Evolutionary conservation across 2,888 invertebrate genomes (phyloP).

Genomic region (Leptinotarsa juncta): DNA sequence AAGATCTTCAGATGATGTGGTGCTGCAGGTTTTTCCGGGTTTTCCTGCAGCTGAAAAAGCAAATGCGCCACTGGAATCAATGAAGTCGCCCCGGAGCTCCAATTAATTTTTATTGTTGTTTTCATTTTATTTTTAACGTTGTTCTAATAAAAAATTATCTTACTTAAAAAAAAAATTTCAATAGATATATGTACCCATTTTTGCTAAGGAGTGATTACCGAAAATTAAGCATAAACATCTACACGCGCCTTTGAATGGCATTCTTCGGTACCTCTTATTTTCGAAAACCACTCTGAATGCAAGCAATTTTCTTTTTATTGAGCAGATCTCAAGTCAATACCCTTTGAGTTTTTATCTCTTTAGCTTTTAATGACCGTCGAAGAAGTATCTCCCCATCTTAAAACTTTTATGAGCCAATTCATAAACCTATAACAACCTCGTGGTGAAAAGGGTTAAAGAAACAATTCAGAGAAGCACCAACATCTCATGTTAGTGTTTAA

Average conservation of each 20-base stretch:
- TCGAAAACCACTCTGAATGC: conserved; percentile 2
- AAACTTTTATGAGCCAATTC: conserved; percentile 38
- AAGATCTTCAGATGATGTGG: no score
- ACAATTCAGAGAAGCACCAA: conserved; percentile 31
- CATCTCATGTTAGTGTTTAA: conserved; percentile 57
- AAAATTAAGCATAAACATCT: neutral
- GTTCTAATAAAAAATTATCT: no score
- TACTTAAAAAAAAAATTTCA: no score
- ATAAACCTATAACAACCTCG: conserved; percentile 39
- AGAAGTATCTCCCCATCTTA: conserved; percentile 23
- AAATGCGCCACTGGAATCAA: no score
- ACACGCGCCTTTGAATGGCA: neutral
- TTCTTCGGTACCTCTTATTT: neutral
- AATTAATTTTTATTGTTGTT: no score
- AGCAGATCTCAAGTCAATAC: conserved; percentile 9
- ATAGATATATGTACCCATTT: no score
- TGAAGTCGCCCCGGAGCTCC: no score
- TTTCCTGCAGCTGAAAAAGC: no score
- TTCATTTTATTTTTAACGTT: no score
- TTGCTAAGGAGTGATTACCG: neutral
- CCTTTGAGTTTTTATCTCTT: conserved; percentile 20
- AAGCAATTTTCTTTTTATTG: conserved; percentile 17
- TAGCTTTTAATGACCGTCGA: conserved; percentile 18
- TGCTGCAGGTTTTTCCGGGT: no score
- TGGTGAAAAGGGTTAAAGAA: conserved; percentile 41